A percentile compares a stretch with the other conserved stretches of the same genome.
Evolutionary conservation across 2,888 invertebrate species (phyloP).

Genomic region (Stegophylla sp.): DNA sequence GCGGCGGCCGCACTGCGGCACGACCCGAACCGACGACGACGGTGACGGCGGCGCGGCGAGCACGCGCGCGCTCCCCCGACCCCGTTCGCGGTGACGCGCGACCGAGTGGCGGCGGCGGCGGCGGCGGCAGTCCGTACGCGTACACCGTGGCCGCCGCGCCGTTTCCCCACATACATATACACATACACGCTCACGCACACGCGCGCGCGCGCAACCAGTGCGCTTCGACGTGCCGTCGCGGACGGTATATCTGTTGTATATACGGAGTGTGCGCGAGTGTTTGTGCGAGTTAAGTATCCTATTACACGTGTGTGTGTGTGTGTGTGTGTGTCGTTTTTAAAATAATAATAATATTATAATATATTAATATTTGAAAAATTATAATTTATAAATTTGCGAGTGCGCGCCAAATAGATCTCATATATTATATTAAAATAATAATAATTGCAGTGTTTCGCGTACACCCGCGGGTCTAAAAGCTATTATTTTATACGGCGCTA

Average conservation of each 20-base stretch:
- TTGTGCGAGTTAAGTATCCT: too few species aligned
- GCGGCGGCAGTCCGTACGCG: slow-evolving; percentile 2
- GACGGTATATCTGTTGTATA: not conserved
- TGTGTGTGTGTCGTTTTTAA: not conserved
- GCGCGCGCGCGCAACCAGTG: slow-evolving; percentile 18
- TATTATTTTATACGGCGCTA: too few species aligned
- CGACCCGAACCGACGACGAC: slow-evolving; percentile 31
- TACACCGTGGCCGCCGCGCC: slow-evolving; percentile 23
- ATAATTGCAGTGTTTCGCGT: too few species aligned
- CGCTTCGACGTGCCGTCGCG: slow-evolving; percentile 40
- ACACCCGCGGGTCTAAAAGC: too few species aligned
- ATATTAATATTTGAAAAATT: too few species aligned
- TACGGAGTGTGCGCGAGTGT: not conserved
- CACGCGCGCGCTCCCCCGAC: slow-evolving; percentile 6
- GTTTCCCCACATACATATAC: not conserved
- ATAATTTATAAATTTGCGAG: too few species aligned
- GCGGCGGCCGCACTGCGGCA: not conserved
- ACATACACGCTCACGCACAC: not conserved
- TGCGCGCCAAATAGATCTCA: too few species aligned
- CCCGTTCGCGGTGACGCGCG: too few species aligned
- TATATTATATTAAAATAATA: too few species aligned
- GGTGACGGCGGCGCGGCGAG: slow-evolving; percentile 16
- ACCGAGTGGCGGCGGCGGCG: too few species aligned
- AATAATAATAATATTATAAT: too few species aligned
- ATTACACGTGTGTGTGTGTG: not conserved